Evolutionary conservation across 1,140 invertebrate genomes (phyloP), one percentile per base, ranked within the genome.

Genomic region (Linepithema humile): DNA sequence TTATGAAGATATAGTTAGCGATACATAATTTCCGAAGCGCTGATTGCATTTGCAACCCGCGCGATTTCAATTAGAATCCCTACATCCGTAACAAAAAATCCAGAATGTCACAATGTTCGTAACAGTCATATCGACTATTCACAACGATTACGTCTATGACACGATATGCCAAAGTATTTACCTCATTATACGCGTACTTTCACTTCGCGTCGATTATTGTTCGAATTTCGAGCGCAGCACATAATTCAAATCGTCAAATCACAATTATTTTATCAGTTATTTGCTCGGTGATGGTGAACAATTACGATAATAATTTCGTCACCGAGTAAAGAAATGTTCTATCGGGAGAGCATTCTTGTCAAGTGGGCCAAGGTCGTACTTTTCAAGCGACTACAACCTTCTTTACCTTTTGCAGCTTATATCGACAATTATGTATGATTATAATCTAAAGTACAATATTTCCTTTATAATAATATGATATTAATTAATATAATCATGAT

Each of bases 261-360:
- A 64, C n/a, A 29, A 77, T 74, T 77, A 77, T 77, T 23, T 40
- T 35, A 77, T 48, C 35, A 77, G 65, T 77, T 77, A 77, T 77
- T 77, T 77, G 65, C 40, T 48, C 40, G 20, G 12, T 50, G 29
- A 77, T 15, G 43, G 7, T 35, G 40, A 75, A 77, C 59, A 77
- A 77, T 77, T 50, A 45, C 73, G 55, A 32, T 6, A 23, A 77
- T 64, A 75, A 77, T 77, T 77, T 77, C 59, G 29, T 77, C 43
- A 65, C 9, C 15, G 40, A 26, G 6, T 35, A 29, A 62, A 62
- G 40, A 77, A 29, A 15, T 23, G 32, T 64, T 20, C 43, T 23
- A 65, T 6, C 32, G 29, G 29, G 12, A 65, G 29, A 64, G 29
- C 73, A 77, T 17, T 77, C 40, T 23, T 50, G 12, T 35, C 15